Evolutionary conservation across 2,888 invertebrate species (phyloP).

Genomic region (Pristionchus maxplancki): DNA sequence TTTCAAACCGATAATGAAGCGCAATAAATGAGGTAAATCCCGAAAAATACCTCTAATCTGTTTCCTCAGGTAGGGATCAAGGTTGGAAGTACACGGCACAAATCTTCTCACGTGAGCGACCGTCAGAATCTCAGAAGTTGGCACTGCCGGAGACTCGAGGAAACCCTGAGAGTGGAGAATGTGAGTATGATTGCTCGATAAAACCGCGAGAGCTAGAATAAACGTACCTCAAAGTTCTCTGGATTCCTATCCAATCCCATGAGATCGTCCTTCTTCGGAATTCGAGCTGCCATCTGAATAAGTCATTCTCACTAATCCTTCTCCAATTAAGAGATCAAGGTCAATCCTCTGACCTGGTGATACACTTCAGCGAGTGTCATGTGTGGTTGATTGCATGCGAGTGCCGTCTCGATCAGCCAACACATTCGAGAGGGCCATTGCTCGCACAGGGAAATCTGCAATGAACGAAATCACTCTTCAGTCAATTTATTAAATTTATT

Average conservation of each 20-base stretch:
- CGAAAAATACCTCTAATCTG: conserved; percentile 88
- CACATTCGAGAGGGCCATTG: conserved; percentile 99
- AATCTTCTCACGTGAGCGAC: conserved; percentile 88
- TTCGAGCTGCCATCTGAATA: conserved; percentile 61
- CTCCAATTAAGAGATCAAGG: no score
- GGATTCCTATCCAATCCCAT: conserved; percentile 70
- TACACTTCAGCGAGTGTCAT: conserved; percentile 91
- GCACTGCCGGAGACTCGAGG: conserved; percentile 63
- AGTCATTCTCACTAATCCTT: not conserved
- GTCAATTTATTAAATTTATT: not conserved
- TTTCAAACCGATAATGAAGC: not conserved
- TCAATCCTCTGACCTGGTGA: conserved; percentile 86
- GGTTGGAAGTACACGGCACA: conserved; percentile 96
- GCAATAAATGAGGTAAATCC: not conserved
- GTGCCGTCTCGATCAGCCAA: conserved; percentile 89
- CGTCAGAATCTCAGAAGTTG: conserved; percentile 76
- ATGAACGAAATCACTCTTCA: not conserved
- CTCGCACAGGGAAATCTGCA: conserved; percentile 87
- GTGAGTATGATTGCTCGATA: no score
- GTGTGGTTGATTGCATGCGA: conserved; percentile 88
- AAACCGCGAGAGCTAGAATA: not conserved
- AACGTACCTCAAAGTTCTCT: conserved; percentile 64
- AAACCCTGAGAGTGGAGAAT: conserved; percentile 54
- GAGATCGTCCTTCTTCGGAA: conserved; percentile 66
- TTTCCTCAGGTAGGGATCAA: conserved; percentile 97